phyloP scores from a whole-genome alignment of 2,888 invertebrate genomes.

The Cinara cedri region DNA sequence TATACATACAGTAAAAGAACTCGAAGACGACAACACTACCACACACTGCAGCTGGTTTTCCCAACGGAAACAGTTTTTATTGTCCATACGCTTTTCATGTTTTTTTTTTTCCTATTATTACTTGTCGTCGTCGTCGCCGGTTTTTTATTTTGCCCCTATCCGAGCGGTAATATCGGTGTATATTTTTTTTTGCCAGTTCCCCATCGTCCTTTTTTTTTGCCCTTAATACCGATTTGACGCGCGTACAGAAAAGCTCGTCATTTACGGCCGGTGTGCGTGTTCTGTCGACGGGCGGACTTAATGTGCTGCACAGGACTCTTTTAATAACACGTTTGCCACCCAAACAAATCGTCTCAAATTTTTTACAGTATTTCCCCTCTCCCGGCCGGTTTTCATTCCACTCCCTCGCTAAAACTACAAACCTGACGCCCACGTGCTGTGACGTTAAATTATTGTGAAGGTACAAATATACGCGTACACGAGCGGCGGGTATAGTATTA shows the following conservation, averaged over 20 bases:
- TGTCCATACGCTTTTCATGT: background rate
- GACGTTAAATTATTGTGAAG: slow-evolving; percentile 35
- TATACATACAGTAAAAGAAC: no score
- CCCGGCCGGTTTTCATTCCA: background rate
- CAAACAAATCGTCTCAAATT: slow-evolving; percentile 20
- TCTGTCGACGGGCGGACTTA: background rate
- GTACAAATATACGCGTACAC: no score
- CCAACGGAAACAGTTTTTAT: slow-evolving; percentile 7
- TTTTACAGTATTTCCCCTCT: background rate
- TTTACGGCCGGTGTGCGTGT: slow-evolving; percentile 5
- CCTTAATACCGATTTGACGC: slow-evolving; percentile 18
- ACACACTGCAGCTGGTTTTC: slow-evolving; percentile 9
- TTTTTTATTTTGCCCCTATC: background rate
- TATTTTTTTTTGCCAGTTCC: background rate
- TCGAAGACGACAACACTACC: background rate
- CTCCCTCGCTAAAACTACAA: no score
- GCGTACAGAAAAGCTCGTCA: background rate
- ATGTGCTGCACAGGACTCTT: background rate
- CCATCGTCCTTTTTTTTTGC: background rate
- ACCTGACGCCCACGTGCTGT: no score
- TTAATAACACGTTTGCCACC: slow-evolving; percentile 3
- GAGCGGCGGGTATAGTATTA: no score
- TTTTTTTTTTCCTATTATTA: slow-evolving; percentile 11
- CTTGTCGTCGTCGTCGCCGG: background rate
- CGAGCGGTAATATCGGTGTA: background rate